Conservation (phyloP, 2,797 vertebrate species). For the Prunella strophiata region DNA sequence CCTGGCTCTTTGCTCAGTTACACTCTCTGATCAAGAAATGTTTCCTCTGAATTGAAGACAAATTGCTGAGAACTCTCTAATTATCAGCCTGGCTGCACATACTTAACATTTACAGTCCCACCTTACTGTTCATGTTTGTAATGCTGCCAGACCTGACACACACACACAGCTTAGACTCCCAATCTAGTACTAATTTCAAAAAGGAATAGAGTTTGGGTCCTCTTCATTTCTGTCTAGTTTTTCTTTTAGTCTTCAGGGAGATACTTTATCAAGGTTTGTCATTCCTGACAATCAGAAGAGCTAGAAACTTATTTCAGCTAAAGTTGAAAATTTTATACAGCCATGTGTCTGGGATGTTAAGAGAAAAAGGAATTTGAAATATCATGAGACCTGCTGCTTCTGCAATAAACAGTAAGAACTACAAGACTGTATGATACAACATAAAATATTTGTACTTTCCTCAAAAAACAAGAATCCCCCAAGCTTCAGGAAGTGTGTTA, state of each 20-base stretch:
- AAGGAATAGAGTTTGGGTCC: not conserved
- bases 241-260: not conserved
- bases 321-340: not conserved
- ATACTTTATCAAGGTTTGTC: not conserved
- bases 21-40: not conserved
- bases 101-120: not conserved
- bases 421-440: not conserved
- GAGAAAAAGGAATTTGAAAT: not conserved
- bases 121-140: not conserved
- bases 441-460: not conserved
- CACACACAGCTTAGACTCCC: not conserved
- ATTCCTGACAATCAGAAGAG: not conserved
- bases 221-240: not conserved
- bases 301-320: not conserved
- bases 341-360: not conserved
- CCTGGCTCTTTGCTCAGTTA: not conserved
- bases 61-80: not conserved
- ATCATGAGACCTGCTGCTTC: not conserved
- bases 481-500: not conserved
- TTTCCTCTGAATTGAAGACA: not conserved
- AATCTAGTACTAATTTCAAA: not conserved
- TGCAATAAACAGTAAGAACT: conserved; percentile 1
- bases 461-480: not conserved
- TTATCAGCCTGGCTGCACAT: not conserved
- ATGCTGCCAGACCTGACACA: not conserved